Evolutionary conservation across 2,888 invertebrate species (phyloP).

Genomic region (Tipula unca): DNA sequence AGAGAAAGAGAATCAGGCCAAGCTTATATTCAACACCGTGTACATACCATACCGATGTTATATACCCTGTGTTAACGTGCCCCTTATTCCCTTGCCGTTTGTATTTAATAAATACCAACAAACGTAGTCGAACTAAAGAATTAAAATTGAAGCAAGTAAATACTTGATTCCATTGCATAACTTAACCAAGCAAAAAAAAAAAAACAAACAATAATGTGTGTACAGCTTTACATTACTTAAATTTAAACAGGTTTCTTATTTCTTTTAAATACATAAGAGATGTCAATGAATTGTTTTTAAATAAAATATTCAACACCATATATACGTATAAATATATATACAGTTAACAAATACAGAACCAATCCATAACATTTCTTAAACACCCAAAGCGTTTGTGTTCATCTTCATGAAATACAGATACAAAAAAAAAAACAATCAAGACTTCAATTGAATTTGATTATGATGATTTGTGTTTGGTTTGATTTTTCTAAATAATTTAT

Average conservation of each 20-base stretch:
- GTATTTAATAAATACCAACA: too few species aligned
- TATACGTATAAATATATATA: background rate
- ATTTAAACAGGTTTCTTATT: background rate
- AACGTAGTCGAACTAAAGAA: background rate
- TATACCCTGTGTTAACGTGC: too few species aligned
- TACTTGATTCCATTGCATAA: background rate
- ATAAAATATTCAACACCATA: background rate
- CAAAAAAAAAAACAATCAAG: background rate
- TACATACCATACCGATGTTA: too few species aligned
- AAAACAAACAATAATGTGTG: background rate
- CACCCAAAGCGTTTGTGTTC: conserved; percentile 2
- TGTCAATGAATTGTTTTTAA: conserved; percentile 8
- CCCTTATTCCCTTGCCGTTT: too few species aligned
- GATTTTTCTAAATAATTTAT: background rate
- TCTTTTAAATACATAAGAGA: background rate
- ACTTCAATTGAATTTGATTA: conserved; percentile 1
- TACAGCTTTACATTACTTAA: background rate
- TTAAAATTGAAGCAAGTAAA: background rate
- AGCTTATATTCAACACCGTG: too few species aligned
- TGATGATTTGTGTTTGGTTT: background rate
- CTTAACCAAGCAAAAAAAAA: background rate
- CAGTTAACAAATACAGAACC: background rate
- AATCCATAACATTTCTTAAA: background rate
- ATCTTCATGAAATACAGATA: background rate
- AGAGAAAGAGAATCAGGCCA: too few species aligned